Evolutionary conservation across 1,140 invertebrate genomes (phyloP).

Genomic region (Platorchestia sp.): DNA sequence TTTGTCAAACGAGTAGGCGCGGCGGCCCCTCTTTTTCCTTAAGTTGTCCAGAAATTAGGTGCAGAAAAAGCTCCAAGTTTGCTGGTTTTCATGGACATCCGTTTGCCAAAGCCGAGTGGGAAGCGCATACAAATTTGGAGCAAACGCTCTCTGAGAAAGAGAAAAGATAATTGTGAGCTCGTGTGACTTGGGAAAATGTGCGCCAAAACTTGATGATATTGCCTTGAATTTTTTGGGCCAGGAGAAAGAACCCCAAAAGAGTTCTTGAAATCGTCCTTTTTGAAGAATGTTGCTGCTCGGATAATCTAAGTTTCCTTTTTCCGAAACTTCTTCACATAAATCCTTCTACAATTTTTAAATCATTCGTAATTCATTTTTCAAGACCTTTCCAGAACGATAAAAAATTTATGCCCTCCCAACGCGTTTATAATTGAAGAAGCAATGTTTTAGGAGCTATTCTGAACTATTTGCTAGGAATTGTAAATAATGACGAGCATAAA

Average conservation of each 20-base stretch:
- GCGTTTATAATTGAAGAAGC: too few relatives aligned
- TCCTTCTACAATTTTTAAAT: background rate
- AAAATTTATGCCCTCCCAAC: too few relatives aligned
- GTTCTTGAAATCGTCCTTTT: background rate
- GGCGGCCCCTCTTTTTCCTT: background rate
- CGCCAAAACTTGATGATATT: conserved; percentile 29
- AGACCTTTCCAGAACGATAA: too few relatives aligned
- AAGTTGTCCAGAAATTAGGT: conserved; percentile 53
- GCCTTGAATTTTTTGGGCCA: background rate
- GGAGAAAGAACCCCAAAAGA: background rate
- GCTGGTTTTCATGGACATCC: conserved; percentile 50
- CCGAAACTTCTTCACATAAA: background rate
- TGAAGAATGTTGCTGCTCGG: background rate
- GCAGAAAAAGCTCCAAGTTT: conserved; percentile 49
- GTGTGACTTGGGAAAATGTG: conserved; percentile 42
- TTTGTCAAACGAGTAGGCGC: conserved; percentile 51
- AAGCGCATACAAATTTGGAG: conserved; percentile 25
- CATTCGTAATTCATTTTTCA: background rate
- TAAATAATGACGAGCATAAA: too few relatives aligned
- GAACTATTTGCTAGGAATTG: too few relatives aligned
- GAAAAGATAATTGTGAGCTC: conserved; percentile 37
- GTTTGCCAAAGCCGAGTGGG: conserved; percentile 44
- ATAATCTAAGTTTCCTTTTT: background rate
- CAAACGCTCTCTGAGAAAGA: background rate
- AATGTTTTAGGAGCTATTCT: too few relatives aligned